A percentile compares a stretch with the other conserved stretches of the same genome.
phyloP scores from a whole-genome alignment of 1,140 invertebrate species.

The Meteorus sp. region DNA sequence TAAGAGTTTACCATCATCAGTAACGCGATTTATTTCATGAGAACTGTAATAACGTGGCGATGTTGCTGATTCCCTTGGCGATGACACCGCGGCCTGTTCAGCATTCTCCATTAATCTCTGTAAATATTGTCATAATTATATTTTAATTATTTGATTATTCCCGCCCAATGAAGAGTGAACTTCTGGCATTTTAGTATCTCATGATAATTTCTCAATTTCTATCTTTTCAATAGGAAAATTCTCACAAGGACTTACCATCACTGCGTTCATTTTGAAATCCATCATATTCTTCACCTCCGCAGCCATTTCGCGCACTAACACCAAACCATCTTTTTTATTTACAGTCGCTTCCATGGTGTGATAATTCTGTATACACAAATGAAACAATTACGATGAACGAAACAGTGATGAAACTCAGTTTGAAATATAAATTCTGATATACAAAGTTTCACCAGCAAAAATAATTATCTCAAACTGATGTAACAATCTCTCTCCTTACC shows the following conservation, averaged over 20 bases:
- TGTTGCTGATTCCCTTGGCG: conserved; percentile 58
- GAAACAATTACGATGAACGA: not conserved
- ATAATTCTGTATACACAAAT: conserved; percentile 68
- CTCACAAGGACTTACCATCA: conserved; percentile 70
- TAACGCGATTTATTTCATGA: conserved; percentile 71
- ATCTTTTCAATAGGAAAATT: not conserved
- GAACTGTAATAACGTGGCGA: conserved; percentile 70
- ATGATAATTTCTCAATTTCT: too few species aligned
- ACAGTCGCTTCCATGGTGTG: conserved; percentile 72
- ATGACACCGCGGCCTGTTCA: conserved; percentile 79
- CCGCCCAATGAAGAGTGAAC: too few species aligned
- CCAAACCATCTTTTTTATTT: conserved; percentile 77
- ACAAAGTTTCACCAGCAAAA: conserved; percentile 5
- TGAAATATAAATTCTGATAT: not conserved
- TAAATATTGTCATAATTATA: conserved; percentile 29
- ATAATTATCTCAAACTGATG: conserved; percentile 1
- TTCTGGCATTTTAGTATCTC: too few species aligned
- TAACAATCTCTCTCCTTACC: conserved; percentile 63
- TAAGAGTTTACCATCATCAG: conserved; percentile 68
- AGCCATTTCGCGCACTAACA: conserved; percentile 80
- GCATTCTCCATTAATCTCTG: conserved; percentile 87
- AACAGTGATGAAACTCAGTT: not conserved
- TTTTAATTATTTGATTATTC: too few species aligned
- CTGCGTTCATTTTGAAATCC: conserved; percentile 87
- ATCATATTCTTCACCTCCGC: conserved; percentile 86